Evolutionary conservation across 2,797 vertebrate species (phyloP), one percentile per base, ranked within the genome.

Genomic region (Spheniscus humboldti): DNA sequence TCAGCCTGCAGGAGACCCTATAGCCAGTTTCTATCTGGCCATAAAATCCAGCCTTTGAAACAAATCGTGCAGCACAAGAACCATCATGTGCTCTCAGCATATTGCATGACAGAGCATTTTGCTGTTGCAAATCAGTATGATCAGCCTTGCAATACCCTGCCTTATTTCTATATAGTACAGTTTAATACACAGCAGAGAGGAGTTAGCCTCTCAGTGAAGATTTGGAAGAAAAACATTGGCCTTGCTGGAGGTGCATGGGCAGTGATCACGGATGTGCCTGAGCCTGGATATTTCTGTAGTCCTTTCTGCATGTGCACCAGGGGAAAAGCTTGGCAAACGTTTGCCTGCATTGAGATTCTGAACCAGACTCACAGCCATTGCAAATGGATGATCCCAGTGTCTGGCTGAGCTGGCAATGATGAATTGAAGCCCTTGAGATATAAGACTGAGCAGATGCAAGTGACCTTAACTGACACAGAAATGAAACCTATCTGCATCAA

Each of bases 401-500:
- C 76, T 52, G 84, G 20, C 81, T 75, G 77, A 86, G 69, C 86
- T 85, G 88, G 86, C 84, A 75, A 4, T 95, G 95, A 96, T 93
- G 93, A 82, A 95, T 96, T 92, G 91, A 96, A 96, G 66, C 93
- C 86, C 96, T 82, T 97, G 96, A 94, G 95, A 78, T 57, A 90
- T 11, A 27, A 78, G 78, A 76, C 55, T 75, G 88, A 96, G 71
- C 69, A 96, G 88, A 78, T 92, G 55, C 47, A 87, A 71, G 81
- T 92, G 93, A 95, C 95, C 95, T 96, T 87, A 94, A 73, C 69
- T 95, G 94, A 85, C 68, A 64, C 45, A 88, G 73, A 85, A 96
- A 79, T 68, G 68, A 89, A 90, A 69, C 50, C 60, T 96, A 74
- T 90, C 94, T 96, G 73, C 92, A 72, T 86, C 78, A 80, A 73